Percentiles rank a stretch among this genome's conserved stretches.
phyloP scores from a whole-genome alignment of 1,140 invertebrate genomes.

The Drosophila nigrodunni region DNA sequence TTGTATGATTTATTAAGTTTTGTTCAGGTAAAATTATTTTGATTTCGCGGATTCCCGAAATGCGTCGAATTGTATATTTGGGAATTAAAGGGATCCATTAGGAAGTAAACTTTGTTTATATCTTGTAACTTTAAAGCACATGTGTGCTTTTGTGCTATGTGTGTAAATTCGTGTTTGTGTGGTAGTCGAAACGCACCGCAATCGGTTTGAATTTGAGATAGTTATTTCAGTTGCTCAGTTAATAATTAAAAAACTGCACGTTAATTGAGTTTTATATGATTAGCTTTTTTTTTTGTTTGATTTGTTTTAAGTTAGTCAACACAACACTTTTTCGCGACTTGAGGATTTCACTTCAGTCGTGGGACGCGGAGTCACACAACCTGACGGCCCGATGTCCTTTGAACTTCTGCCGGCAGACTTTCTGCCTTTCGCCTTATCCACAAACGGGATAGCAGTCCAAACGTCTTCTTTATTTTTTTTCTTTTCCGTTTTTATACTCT shows the following conservation, averaged over 20 bases:
- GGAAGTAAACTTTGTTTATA: too few relatives aligned
- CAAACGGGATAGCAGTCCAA: conserved; percentile 71
- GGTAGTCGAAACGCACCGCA: not conserved
- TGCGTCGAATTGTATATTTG: too few relatives aligned
- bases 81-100: too few relatives aligned
- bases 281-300: not conserved
- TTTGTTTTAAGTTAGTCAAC: not conserved
- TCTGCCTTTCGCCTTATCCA: conserved; percentile 61
- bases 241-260: not conserved
- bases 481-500: not conserved
- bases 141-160: conserved; percentile 3
- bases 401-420: conserved; percentile 73
- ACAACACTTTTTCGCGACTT: conserved; percentile 21
- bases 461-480: conserved; percentile 56
- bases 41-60: too few relatives aligned
- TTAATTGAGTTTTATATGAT: too few relatives aligned
- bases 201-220: conserved; percentile 1
- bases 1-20: too few relatives aligned
- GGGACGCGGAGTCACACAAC: conserved; percentile 62
- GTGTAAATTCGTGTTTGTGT: not conserved
- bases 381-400: conserved; percentile 78
- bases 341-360: not conserved
- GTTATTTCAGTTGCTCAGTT: not conserved
- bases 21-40: too few relatives aligned
- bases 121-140: not conserved